Evolutionary conservation across 2,888 invertebrate species (phyloP).

Genomic region (Drosophila rubida): DNA sequence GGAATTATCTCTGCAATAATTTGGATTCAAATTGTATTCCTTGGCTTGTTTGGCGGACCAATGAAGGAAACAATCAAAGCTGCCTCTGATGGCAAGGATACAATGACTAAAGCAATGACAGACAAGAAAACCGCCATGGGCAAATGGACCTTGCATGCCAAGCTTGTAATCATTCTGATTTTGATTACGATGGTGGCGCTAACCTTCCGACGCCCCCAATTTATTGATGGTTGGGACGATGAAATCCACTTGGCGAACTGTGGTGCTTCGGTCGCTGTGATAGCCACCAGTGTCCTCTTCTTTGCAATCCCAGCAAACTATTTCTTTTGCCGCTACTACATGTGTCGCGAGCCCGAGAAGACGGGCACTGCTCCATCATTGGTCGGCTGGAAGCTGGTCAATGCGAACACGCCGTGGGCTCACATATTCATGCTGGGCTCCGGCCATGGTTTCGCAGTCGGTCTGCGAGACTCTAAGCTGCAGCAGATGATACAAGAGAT

Average conservation of each 20-base stretch:
- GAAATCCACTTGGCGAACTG: rapidly evolving
- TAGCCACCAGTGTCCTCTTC: slow-evolving; percentile 8
- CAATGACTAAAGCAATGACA: slow-evolving; percentile 2
- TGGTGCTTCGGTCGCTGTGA: slow-evolving; percentile 28
- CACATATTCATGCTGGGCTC: slow-evolving; percentile 54
- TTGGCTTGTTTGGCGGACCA: slow-evolving; percentile 39
- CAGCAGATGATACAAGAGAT: neutral
- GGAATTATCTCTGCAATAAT: slow-evolving; percentile 22
- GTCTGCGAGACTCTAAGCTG: slow-evolving; percentile 15
- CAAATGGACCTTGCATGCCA: slow-evolving; percentile 41
- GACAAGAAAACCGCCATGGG: slow-evolving; percentile 32
- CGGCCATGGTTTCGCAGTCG: slow-evolving; percentile 7
- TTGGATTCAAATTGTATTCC: slow-evolving; percentile 56
- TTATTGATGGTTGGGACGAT: slow-evolving; percentile 24
- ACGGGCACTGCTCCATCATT: slow-evolving; percentile 34
- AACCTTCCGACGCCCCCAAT: slow-evolving; percentile 10
- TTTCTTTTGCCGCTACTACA: slow-evolving; percentile 55
- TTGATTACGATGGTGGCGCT: neutral
- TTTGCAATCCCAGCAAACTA: slow-evolving; percentile 58
- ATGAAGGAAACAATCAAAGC: neutral
- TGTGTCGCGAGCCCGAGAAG: slow-evolving; percentile 41
- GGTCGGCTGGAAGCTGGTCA: slow-evolving; percentile 51
- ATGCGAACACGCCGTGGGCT: slow-evolving; percentile 47
- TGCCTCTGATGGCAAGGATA: neutral
- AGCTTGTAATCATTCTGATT: neutral